These are phyloP conservation scores for Cottus gobio DNA, from an alignment of 2,113 vertebrate genomes.

Conservation along the genomic window DNA sequence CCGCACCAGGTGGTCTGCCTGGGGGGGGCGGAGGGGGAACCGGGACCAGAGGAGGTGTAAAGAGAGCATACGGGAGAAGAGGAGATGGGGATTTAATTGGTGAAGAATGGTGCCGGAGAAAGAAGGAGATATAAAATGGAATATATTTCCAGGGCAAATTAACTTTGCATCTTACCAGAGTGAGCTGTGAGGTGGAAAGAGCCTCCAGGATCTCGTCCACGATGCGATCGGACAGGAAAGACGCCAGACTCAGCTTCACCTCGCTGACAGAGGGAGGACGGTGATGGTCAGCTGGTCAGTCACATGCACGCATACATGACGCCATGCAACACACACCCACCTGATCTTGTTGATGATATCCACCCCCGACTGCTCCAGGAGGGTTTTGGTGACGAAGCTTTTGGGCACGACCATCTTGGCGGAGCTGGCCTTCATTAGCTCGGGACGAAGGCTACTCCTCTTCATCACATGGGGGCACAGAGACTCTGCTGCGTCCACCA, in stretches of 20 bases:
- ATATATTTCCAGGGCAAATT: too few relatives aligned
- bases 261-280: slow-evolving; percentile 81
- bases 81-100: too few relatives aligned
- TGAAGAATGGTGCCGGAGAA: neutral
- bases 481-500: slow-evolving; percentile 92
- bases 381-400: slow-evolving; percentile 94
- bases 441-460: slow-evolving; percentile 88
- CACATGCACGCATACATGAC: too few relatives aligned
- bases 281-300: neutral
- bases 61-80: neutral
- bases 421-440: slow-evolving; percentile 91
- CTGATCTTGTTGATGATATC: slow-evolving; percentile 99
- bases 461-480: slow-evolving; percentile 96
- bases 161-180: too few relatives aligned
- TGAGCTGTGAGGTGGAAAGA: slow-evolving; percentile 90
- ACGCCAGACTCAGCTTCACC: slow-evolving; percentile 96
- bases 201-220: slow-evolving; percentile 97
- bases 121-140: neutral
- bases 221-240: slow-evolving; percentile 96
- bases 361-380: slow-evolving; percentile 95
- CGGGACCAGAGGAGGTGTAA: neutral
- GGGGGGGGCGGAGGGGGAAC: neutral
- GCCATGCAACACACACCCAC: slow-evolving; percentile 69
- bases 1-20: slow-evolving; percentile 93
- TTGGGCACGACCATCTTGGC: slow-evolving; percentile 93